These are phyloP conservation scores for Nyctibius bracteatus DNA, from an alignment of 2,113 vertebrate species.

Conservation along the genomic window DNA sequence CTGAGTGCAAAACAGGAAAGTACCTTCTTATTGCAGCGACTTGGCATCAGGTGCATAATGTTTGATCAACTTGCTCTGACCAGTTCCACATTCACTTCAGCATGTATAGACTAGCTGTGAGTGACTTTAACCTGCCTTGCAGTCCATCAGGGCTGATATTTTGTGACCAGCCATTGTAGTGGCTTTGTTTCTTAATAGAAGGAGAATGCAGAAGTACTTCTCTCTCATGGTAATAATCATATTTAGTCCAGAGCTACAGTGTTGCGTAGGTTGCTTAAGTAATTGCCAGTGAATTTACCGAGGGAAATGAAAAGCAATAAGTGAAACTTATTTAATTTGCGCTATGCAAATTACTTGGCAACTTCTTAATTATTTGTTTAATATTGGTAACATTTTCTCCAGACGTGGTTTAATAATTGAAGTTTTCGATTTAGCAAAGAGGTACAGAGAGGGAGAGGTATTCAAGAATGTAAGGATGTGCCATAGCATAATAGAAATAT, in stretches of 20 bases:
- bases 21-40: background rate
- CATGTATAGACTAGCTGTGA: background rate
- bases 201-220: background rate
- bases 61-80: background rate
- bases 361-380: background rate
- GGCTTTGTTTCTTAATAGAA: background rate
- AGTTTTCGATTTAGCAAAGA: background rate
- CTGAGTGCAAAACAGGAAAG: background rate
- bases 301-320: background rate
- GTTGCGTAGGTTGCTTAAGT: background rate
- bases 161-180: background rate
- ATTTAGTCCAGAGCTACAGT: background rate
- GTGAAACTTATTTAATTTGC: background rate
- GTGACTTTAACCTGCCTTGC: background rate
- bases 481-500: background rate
- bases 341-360: background rate
- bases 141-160: background rate
- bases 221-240: background rate
- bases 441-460: background rate
- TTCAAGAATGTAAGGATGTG: background rate
- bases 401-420: background rate
- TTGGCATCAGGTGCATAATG: background rate
- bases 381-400: background rate
- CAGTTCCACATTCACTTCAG: background rate
- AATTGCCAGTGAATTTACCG: background rate